Percentiles rank a stretch among this genome's conserved stretches.
Conservation (phyloP, 2,113 vertebrate species). For the Rattus norvegicus region DNA sequence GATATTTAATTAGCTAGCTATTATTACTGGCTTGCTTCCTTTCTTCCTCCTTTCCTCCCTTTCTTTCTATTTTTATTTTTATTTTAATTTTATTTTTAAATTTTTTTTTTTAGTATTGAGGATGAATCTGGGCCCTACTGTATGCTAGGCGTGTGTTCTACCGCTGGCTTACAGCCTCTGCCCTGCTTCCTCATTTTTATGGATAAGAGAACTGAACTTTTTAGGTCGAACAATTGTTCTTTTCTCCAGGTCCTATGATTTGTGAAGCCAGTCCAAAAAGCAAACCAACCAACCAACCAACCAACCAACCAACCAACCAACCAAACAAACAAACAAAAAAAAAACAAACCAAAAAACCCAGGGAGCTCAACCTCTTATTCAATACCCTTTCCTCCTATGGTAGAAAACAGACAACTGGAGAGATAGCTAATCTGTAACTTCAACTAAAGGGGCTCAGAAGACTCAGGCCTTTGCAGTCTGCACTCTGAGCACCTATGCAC, state of each 20-base stretch:
- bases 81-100: too few species aligned
- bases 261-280: not conserved
- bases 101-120: not conserved
- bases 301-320: too few species aligned
- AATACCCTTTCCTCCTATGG: not conserved
- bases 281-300: too few species aligned
- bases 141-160: not conserved
- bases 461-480: not conserved
- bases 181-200: not conserved
- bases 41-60: too few species aligned
- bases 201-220: slow-evolving; percentile 7
- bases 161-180: too few species aligned
- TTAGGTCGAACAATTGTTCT: not conserved
- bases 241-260: not conserved
- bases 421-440: not conserved
- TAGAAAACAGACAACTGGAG: not conserved
- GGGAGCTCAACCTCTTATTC: not conserved
- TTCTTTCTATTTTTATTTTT: too few species aligned
- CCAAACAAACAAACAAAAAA: too few species aligned
- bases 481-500: not conserved
- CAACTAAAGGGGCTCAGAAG: not conserved
- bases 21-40: not conserved
- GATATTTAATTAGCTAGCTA: not conserved
- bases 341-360: too few species aligned
- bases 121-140: too few species aligned